Evolutionary conservation across 2,888 invertebrate species (phyloP).

Genomic region (Nomada fabriciana): DNA sequence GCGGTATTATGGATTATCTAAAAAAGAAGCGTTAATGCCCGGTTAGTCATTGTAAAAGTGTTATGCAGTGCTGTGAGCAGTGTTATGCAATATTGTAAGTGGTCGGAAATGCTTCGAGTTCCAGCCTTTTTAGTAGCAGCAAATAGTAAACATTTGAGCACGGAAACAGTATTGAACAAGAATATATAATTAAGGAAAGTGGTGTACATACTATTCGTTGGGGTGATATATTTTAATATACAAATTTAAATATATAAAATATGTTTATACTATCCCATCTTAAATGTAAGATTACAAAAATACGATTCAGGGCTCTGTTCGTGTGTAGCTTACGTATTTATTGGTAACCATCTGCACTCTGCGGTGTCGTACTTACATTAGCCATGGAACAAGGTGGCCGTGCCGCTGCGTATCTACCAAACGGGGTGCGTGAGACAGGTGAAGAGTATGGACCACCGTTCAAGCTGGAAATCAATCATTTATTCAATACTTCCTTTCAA

Average conservation of each 20-base stretch:
- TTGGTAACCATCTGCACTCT: background rate
- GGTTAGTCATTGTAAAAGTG: conserved; percentile 44
- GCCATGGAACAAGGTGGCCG: conserved; percentile 89
- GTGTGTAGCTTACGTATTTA: background rate
- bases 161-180: background rate
- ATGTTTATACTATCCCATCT: background rate
- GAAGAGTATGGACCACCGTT: conserved; percentile 74
- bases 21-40: conserved; percentile 76
- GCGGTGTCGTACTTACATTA: conserved; percentile 85
- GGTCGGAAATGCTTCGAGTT: background rate
- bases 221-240: background rate
- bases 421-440: conserved; percentile 72
- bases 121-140: background rate
- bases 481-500: background rate
- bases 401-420: conserved; percentile 87
- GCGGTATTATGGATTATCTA: conserved; percentile 89
- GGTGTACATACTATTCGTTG: background rate
- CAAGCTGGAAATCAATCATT: conserved; percentile 67
- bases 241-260: background rate
- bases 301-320: background rate
- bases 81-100: background rate
- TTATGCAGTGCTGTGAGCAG: background rate
- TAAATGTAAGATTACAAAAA: background rate
- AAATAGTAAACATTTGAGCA: background rate
- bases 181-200: background rate